These are phyloP conservation scores for Idaea straminata DNA, from an alignment of 2,888 invertebrate genomes.

Conservation along the genomic window DNA sequence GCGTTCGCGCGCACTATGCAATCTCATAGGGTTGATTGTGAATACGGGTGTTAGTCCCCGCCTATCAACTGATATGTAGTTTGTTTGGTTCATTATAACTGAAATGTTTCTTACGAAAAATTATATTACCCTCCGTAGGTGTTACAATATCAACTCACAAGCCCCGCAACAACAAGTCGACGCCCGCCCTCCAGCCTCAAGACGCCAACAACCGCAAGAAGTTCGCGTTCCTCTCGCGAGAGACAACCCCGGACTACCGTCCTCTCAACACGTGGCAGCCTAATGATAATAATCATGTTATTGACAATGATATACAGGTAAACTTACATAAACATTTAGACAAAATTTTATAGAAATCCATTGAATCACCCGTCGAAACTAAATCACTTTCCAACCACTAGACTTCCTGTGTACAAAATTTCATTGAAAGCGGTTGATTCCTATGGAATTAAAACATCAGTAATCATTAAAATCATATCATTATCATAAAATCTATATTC, in stretches of 20 bases:
- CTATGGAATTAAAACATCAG: no score
- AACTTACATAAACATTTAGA: background rate
- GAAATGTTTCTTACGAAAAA: no score
- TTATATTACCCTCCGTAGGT: constrained; percentile 63
- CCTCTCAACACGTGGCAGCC: constrained; percentile 81
- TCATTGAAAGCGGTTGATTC: no score
- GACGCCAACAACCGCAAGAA: constrained; percentile 91
- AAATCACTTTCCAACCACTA: no score
- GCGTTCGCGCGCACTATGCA: no score
- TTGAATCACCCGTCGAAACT: no score
- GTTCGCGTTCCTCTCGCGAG: constrained; percentile 91
- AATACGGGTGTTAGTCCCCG: background rate
- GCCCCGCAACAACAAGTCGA: constrained; percentile 81
- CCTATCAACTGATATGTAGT: background rate
- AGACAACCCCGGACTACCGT: constrained; percentile 92
- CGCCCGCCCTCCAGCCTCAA: constrained; percentile 73
- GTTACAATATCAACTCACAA: constrained; percentile 87
- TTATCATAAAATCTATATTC: no score
- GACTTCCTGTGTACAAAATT: no score
- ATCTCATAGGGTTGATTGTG: no score
- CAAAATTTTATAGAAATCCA: no score
- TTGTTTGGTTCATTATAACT: background rate
- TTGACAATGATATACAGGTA: constrained; percentile 44
- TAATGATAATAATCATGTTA: constrained; percentile 26
- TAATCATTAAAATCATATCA: no score